Evolutionary conservation across 2,888 invertebrate species (phyloP), one percentile per base, ranked within the genome.

Genomic region (Pyrgus malvae): DNA sequence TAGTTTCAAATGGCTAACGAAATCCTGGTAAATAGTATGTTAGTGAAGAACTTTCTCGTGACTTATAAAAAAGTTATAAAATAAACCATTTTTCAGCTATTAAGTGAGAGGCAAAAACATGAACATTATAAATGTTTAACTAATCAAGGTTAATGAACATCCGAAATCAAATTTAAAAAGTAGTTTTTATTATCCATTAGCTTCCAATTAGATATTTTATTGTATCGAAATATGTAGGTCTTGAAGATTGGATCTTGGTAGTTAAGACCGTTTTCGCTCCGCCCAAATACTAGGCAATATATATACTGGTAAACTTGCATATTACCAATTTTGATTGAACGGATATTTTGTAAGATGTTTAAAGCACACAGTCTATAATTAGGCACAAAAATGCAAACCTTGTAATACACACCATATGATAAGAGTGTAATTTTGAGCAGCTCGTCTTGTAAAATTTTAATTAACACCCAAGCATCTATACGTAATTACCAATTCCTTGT

Each of bases 331-430:
- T 50, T 42, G 42, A 50, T 42, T 33, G 25, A 35, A 42, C 50
- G 50, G 50, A 50, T 50, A 50, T 50, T 50, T 50, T 27, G 50
- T 42, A 50, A 50, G 31, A 16, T 8, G 9, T 42, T 42, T 42
- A 14, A 42, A 50, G 50, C 35, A 50, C 50, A 50, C 50, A 42
- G 42, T 35, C 50, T 50, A 12, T 50, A 50, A 50, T 50, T 50
- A 50, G 42, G 19, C 50, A 50, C 42, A 35, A 42, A 50, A 42
- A 50, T 50, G 42, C 17, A 42, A 21, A 35, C 42, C 42, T 35
- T 50, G 42, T 50, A 42, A 42, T 42, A 42, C 33, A 42, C 50
- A 50, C 50, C 50, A 35, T 50, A 42, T 42, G 42, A 42, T 50
- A 42, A 49, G 33, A 49, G 14, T 23, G 19, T 41, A 21, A 49